Evolutionary conservation across 2,113 vertebrate genomes (phyloP), one percentile per base, ranked within the genome.

Genomic region (Pogona vitticeps): DNA sequence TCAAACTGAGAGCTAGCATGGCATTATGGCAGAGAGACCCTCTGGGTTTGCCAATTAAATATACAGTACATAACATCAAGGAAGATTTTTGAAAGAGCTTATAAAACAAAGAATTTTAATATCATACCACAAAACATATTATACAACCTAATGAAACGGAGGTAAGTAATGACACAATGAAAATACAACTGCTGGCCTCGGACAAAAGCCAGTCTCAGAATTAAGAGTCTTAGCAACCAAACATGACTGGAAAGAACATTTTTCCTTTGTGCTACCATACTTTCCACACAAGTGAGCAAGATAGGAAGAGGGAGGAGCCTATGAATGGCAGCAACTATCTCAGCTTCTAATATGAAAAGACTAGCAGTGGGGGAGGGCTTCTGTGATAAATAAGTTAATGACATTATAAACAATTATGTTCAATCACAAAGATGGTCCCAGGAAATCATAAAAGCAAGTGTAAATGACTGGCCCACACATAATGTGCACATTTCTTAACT

Each of bases 391-490:
- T 33, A 71, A 80, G 52, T 26, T 23, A 72, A 26, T 79, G 56
- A n/a, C 23, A 38, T 38, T 63, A 80, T 65, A 79, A 65, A 28
- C 15, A 26, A 59, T 14, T 61, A 61, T 6, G 36, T 71, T 83
- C 70, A 85, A 75, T 70, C 82, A 86, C 2, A 91, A 93, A 76
- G 7, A 80, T 12, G 1, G 1, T 81, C 79, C 73, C 81, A 40
- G 14, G 70, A 0, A 76, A 0, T 0, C 59, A 76, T 78, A 3
- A 73, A 28, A 21, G 76, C 28, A 78, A 89, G 2, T 65, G 80
- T 23, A 82, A 59, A 21, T 36, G 40, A 88, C 65, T 12, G 77
- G 52, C 63, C 65, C 71, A 6, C 15, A n/a, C 36, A 61, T 52
- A 88, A 71, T 63, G 77, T 8, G 21, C 42, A 78, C 20, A 31